Evolutionary conservation across 2,888 invertebrate species (phyloP), one percentile per base, ranked within the genome.

Genomic region (Orthosia incerta): DNA sequence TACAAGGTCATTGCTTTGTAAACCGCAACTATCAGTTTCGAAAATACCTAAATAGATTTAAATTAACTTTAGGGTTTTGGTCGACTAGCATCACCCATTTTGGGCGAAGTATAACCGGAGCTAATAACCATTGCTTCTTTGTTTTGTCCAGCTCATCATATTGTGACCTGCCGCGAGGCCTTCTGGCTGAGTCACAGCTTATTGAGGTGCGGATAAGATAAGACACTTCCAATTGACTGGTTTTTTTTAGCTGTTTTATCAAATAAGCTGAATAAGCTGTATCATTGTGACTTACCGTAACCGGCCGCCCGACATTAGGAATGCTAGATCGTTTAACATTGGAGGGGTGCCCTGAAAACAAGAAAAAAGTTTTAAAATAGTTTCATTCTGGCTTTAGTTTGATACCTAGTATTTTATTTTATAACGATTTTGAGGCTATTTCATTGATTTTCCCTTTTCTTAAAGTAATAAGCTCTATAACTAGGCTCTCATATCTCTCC

Each of bases 251-350:
- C 9, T 57, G 31, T 18, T 26, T 26, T 11, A 31, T 31, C 16
- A 26, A 26, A 9, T 26, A 23, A 26, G 16, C 39, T 39, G 39
- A 26, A 9, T 26, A 23, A 26, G 16, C 39, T 39, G 39, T 23
- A 55, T 11, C 13, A 55, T 57, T 31, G 9, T n/a, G 65, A 88
- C 93, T 92, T 83, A 95, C 95, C 94, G 92, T 80, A 93, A 61
- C 71, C 94, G 88, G 18, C 93, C 93, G 51, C 95, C 95, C 1
- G 95, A 92, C 95, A 96, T 94, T 56, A 96, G 88, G 85, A 96
- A 94, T 72, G 96, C 95, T 82, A 96, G 86, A 83, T 96, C 96
- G 86, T 95, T 95, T 74, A 95, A 88, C 91, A 95, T 90, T 62
- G 94, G 94, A 63, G 93, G 93, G 64, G 91, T 85, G 69, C 91